Evolutionary conservation across 2,888 invertebrate species (phyloP), one percentile per base, ranked within the genome.

Genomic region (Eupithecia centaureata): DNA sequence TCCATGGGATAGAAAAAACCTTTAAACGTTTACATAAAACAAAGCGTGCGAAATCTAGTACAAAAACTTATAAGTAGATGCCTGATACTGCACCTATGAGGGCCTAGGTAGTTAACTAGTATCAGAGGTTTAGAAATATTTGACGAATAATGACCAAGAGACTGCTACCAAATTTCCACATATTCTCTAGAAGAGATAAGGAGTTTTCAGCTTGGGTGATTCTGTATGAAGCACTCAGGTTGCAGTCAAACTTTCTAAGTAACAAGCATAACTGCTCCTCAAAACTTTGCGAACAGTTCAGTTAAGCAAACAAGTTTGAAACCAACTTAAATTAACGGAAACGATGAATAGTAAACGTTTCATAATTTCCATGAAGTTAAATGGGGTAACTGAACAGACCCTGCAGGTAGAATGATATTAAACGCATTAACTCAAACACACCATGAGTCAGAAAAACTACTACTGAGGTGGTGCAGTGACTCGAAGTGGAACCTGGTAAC

Each of bases 241-340:
- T n/a, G n/a, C 28, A 30, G 27, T 25, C 18, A 30, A 56, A 56
- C 54, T 56, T 28, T 12, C 18, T 10, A 33, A 57, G 57, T 57
- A 32, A 32, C 57, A 12, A 57, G 30, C 57, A 32, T 57, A 22
- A 32, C 30, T 56, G 54, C 54, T 56, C 10, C 54, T 28, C 30
- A n/a, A 15, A 28, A 35, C 54, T 56, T 56, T 28, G 54, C 15
- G 30, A 56, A n/a, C n/a, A 56, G 54, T 56, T 56, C 18, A 33
- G 30, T 28, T 57, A 30, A 57, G 57, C 32, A 70, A 71, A 47
- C 72, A 73, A 72, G 70, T 75, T 71, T 67, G 63, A 59, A 27
- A 25, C 52, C 27, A 57, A 18, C 32, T 57, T 22, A 13, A 18
- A 57, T 57, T 57, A 59, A 59, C 27, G 27, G 15, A 38, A 35